Conservation (phyloP, 2,797 vertebrate genomes). For the Calcarius lapponicus region DNA sequence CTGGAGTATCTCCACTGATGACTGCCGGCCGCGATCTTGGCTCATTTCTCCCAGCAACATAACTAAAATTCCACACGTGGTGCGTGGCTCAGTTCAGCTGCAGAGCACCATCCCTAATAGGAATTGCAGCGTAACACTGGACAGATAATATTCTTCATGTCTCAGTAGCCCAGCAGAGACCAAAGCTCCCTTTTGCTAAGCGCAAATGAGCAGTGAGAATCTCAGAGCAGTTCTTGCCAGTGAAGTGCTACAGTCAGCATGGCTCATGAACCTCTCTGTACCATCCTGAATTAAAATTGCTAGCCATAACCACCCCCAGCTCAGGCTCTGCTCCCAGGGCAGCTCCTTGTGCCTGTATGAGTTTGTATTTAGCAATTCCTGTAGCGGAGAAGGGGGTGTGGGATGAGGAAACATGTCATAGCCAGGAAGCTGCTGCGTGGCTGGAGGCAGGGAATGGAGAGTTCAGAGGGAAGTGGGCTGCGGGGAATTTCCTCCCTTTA, state of each 20-base stretch:
- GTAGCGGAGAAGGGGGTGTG: not conserved
- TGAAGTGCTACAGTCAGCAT: not conserved
- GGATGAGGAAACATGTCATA: constrained; percentile 37
- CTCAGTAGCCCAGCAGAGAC: not conserved
- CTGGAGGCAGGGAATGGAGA: constrained; percentile 66
- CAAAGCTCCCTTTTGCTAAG: not conserved
- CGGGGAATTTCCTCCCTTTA: constrained; percentile 54
- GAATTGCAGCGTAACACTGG: not conserved
- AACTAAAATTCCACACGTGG: constrained; percentile 57
- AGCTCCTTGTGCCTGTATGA: not conserved
- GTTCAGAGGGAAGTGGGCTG: constrained; percentile 66
- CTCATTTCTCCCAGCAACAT: constrained; percentile 47
- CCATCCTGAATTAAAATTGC: not conserved
- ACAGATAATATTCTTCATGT: constrained; percentile 10
- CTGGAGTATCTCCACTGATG: constrained; percentile 30
- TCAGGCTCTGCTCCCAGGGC: not conserved
- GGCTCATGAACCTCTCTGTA: not conserved
- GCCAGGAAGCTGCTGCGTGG: constrained; percentile 66
- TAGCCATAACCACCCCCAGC: not conserved
- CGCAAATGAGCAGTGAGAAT: not conserved
- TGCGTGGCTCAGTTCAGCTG: constrained; percentile 49
- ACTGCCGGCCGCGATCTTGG: not conserved
- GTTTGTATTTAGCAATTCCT: constrained; percentile 28
- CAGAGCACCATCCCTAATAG: constrained; percentile 52
- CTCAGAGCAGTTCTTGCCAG: not conserved